A percentile compares a stretch with the other conserved stretches of the same genome.
These are phyloP conservation scores for Schizotus pectinicornis DNA, from an alignment of 2,888 invertebrate species.

Conservation along the genomic window DNA sequence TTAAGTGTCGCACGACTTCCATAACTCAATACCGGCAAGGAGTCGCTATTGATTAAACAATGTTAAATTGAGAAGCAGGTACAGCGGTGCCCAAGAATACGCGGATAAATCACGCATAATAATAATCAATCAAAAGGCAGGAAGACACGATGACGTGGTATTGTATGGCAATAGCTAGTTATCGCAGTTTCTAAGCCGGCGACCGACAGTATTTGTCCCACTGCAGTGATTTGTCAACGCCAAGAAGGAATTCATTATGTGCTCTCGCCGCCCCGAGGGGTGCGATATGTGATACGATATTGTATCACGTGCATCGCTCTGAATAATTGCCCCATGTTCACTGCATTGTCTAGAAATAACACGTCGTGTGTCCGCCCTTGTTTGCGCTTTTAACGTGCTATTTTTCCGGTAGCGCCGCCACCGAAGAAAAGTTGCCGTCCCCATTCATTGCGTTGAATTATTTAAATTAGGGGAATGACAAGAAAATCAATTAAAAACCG, in stretches of 20 bases:
- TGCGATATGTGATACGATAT: conserved; percentile 46
- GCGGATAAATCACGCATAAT: conserved; percentile 38
- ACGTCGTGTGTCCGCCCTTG: neutral
- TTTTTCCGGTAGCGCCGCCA: neutral
- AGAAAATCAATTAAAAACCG: conserved; percentile 2
- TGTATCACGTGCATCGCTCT: conserved; percentile 44
- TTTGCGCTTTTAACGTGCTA: conserved; percentile 16
- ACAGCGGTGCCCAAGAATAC: conserved; percentile 3
- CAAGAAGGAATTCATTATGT: conserved; percentile 54
- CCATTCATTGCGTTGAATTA: conserved; percentile 11
- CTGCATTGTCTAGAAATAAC: conserved; percentile 14
- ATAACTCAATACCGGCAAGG: conserved; percentile 3
- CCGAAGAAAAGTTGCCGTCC: conserved; percentile 14
- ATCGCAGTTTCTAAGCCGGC: conserved; percentile 38
- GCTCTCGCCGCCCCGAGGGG: conserved; percentile 35
- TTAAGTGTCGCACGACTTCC: conserved; percentile 10
- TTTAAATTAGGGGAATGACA: conserved; percentile 12
- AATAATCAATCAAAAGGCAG: conserved; percentile 45
- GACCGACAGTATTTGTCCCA: conserved; percentile 46
- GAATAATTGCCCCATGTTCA: conserved; percentile 41
- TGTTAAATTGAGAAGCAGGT: conserved; percentile 12
- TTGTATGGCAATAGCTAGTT: conserved; percentile 42
- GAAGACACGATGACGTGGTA: conserved; percentile 44
- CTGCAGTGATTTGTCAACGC: conserved; percentile 57
- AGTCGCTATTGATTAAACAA: conserved; percentile 41